Base-by-base conservation (phyloP, 64 coral and sea anemone genomes). In the Astreopora myriophthalma region DNA sequence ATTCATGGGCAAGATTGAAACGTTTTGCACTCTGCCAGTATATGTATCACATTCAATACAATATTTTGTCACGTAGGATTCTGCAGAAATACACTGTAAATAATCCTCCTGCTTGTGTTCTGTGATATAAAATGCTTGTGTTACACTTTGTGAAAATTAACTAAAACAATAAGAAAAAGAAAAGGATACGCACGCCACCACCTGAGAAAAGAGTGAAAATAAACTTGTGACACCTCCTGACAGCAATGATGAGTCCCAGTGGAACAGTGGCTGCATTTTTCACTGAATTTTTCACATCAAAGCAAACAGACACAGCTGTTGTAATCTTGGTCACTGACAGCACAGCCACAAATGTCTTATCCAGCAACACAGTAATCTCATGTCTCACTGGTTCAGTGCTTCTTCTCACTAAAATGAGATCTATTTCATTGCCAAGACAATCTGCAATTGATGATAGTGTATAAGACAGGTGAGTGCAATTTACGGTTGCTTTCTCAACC, bases 111-210 rank as follows among this genome's bases (percentile, higher is more conserved):
- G n/a, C n/a, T n/a, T n/a, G n/a, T n/a, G n/a, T n/a, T n/a, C n/a
- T n/a, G n/a, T n/a, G n/a, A n/a, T n/a, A n/a, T n/a, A n/a, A n/a
- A n/a, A n/a, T n/a, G n/a, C n/a, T n/a, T n/a, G n/a, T n/a, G n/a
- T n/a, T n/a, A n/a, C n/a, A n/a, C n/a, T n/a, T n/a, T n/a, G n/a
- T n/a, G n/a, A n/a, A n/a, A n/a, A n/a, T n/a, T n/a, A n/a, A n/a
- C n/a, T n/a, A 24, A 22, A 68, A 68, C 24, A 27, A 27, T 28
- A 27, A 30, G 5, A 24, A 4, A 27, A 19, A 19, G 0, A 42
- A 92, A 92, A 96, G 90, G 94, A 96, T 96, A 96, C 94, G 61
- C 2, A 90, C 48, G 26, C 69, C 36, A 28, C 94, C 94, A 78
- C 71, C 67, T 12, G 94, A 85, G 20, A 96, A 76, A 23, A 96